A percentile compares a stretch with the other conserved stretches of the same genome.
phyloP scores from a whole-genome alignment of 2,797 vertebrate species.

The Spinibarbus caldwelli region DNA sequence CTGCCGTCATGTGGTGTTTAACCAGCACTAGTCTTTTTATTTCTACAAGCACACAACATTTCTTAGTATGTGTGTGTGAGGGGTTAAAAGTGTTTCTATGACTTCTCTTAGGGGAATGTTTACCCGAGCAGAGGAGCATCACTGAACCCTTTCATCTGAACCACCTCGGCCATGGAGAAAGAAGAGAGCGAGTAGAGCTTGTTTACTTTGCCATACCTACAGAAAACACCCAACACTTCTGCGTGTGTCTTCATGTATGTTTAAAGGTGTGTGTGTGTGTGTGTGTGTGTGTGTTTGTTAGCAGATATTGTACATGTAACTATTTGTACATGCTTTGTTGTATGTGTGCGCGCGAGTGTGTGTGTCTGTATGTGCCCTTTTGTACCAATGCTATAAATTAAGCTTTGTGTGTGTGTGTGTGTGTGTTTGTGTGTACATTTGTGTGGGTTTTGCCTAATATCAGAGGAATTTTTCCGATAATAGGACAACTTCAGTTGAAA shows the following conservation, averaged over 20 bases:
- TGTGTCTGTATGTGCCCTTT: conserved; percentile 9
- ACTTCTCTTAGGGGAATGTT: conserved; percentile 78
- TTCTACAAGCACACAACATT: neutral
- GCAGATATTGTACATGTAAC: conserved; percentile 13
- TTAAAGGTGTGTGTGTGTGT: conserved; percentile 42
- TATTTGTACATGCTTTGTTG: conserved; percentile 15
- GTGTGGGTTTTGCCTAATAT: conserved; percentile 51
- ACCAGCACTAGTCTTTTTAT: neutral
- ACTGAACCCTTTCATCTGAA: conserved; percentile 84
- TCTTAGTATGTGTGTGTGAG: neutral
- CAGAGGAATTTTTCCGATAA: conserved; percentile 69
- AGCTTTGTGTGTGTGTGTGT: conserved; percentile 61
- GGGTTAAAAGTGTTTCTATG: conserved; percentile 54
- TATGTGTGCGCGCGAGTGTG: conserved; percentile 8
- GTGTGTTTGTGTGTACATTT: conserved; percentile 66
- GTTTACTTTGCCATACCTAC: conserved; percentile 76
- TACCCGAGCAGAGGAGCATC: conserved; percentile 81
- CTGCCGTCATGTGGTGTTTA: neutral
- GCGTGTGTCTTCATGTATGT: conserved; percentile 41
- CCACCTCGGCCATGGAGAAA: conserved; percentile 32
- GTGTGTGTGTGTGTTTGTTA: conserved; percentile 44
- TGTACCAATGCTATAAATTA: conserved; percentile 24
- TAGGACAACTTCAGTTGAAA: conserved; percentile 38
- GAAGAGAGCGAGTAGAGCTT: conserved; percentile 28
- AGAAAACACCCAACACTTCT: conserved; percentile 66